Evolutionary conservation across 2,888 invertebrate genomes (phyloP), one percentile per base, ranked within the genome.

Genomic region (Lapara coniferarum): DNA sequence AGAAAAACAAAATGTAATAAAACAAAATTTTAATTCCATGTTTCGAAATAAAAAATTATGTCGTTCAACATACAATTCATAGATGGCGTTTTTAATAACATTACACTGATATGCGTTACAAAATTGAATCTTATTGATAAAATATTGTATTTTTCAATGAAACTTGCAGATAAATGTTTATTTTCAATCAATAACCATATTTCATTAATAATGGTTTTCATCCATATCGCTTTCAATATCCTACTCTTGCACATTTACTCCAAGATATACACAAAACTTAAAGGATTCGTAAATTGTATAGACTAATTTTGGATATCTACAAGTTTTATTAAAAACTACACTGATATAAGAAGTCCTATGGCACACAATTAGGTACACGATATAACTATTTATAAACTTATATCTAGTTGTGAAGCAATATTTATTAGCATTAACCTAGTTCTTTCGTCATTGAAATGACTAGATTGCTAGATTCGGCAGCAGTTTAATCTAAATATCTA

Each of bases 371-470:
- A 63, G 63, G 63, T 63, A 63, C 63, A 49, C 16, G 46, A 49
- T 49, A 13, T 44, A 25, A 51, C 30, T 58, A 44, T 19, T 13
- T 53, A 37, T 30, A 44, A 16, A 44, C 16, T 63, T 63, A 37
- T 19, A 44, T 16, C 52, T 63, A 63, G 19, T 57, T 55, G 14
- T 25, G 46, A 67, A 57, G 57, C 67, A 25, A 49, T 16, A 56
- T 56, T 14, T 57, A 46, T 46, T 44, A 55, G 44, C 52, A 59
- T 16, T 58, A 63, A 59, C 19, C 53, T 63, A 69, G 37, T 44
- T 63, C 13, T 37, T 59, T 63, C 30, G 68, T 68, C 58, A 67
- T 67, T 57, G 57, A 57, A 70, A 51, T 66, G 66, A 66, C 66
- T 70, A 58, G 68, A 63, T 19, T 46, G 44, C 59, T 51, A 13